phyloP scores from a whole-genome alignment of 1,140 invertebrate genomes.

The Hermetia illucens region DNA sequence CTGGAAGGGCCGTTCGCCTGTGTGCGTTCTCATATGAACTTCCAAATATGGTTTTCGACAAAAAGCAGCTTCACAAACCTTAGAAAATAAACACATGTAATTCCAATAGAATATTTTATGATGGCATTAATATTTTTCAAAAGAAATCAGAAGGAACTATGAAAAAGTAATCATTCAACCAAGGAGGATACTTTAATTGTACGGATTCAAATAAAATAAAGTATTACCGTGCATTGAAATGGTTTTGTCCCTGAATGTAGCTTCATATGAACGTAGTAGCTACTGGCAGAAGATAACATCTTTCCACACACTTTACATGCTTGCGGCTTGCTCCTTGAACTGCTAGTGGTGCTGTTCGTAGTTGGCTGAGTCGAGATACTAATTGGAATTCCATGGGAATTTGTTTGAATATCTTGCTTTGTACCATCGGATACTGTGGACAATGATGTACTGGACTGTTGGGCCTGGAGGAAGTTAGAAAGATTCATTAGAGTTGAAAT shows the following conservation, averaged over 20 bases:
- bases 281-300: conserved; percentile 56
- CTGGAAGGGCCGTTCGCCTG: conserved; percentile 62
- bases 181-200: too few species aligned
- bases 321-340: conserved; percentile 43
- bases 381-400: not conserved
- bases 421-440: conserved; percentile 2
- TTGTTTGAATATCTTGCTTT: conserved; percentile 1
- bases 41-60: conserved; percentile 50
- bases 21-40: conserved; percentile 42
- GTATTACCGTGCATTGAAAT: conserved; percentile 55
- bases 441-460: conserved; percentile 2
- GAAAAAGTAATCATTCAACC: too few species aligned
- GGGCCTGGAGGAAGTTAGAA: not conserved
- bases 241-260: conserved; percentile 63
- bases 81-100: conserved; percentile 3
- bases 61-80: conserved; percentile 43
- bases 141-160: too few species aligned
- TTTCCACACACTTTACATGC: conserved; percentile 62
- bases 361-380: not conserved
- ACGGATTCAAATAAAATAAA: conserved; percentile 4
- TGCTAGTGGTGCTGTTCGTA: not conserved
- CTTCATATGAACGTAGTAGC: conserved; percentile 69
- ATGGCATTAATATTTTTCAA: conserved; percentile 1
- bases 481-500: not conserved
- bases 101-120: not conserved